Base-by-base conservation (phyloP, 1,140 invertebrate species). In the Tetraneura akinire region DNA sequence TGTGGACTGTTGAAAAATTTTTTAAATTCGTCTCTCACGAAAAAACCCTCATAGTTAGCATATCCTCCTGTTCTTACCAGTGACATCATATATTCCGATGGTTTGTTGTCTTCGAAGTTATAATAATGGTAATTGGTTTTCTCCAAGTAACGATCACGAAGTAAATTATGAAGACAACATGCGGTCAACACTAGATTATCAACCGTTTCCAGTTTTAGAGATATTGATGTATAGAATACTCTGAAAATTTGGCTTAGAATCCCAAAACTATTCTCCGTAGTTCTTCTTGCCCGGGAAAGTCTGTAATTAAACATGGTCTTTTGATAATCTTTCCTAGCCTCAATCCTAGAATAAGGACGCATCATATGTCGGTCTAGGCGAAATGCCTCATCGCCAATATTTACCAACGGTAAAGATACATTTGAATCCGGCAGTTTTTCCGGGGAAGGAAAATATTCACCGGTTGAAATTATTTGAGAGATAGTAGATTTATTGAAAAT, bases 281-380 rank as follows among this genome's bases (percentile, higher is more conserved):
- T 53, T 26, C 70, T 49, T 53, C 47, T 73, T n/a, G 70, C 37
- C 45, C 37, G 66, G 37, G 66, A 70, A 42, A 70, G 66, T 49
- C 66, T 42, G 8, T 70, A 70, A 13, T 73, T 73, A 29, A 51
- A 73, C 26, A 51, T 29, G 80, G 82, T 82, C 76, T 86, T 82
- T 55, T 82, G 62, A 66, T 66, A 42, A 66, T 66, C 23, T 66
- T 66, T n/a, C n/a, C 11, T 66, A 42, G 62, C 8, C 18, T 66
- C 62, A 66, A 42, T 66, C 37, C 32, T 66, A 66, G 62, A 66
- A 37, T 66, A 66, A 66, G 62, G 62, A 66, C 29, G 62, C 62
- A 66, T 66, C 62, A 66, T 66, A 42, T 66, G n/a, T 66, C 32
- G 62, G 62, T 60, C 26, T 60, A 60, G 57, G 57, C 23, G 57